Percentiles rank a stretch among this genome's conserved stretches.
phyloP scores from a whole-genome alignment of 2,888 invertebrate genomes.

The Megastigmus dorsalis region DNA sequence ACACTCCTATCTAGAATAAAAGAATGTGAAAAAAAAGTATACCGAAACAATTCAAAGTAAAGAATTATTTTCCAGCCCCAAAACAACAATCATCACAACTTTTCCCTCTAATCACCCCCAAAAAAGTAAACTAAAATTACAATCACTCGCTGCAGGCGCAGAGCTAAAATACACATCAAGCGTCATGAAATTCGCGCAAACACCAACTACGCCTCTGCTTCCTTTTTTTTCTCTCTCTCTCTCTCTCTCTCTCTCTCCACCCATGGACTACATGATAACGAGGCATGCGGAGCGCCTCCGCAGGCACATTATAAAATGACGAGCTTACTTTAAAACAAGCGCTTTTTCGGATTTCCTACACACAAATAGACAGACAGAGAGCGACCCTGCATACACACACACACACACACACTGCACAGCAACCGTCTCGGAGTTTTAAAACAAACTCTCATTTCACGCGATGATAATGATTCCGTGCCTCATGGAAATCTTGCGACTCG shows the following conservation, averaged over 20 bases:
- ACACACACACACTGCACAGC: not conserved
- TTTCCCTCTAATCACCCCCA: no score
- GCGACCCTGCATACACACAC: no score
- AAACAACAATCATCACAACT: no score
- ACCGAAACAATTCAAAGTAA: no score
- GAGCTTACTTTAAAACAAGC: slow-evolving; percentile 44
- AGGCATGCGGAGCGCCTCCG: not conserved
- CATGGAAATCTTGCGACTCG: slow-evolving; percentile 43
- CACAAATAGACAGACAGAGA: not conserved
- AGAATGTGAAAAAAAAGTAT: no score
- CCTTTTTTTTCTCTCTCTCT: slow-evolving; percentile 8
- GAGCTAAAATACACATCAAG: slow-evolving; percentile 27
- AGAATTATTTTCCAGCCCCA: no score
- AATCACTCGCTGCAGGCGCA: slow-evolving; percentile 10
- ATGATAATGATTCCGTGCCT: slow-evolving; percentile 55
- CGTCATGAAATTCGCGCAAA: slow-evolving; percentile 44
- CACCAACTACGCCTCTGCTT: slow-evolving; percentile 7
- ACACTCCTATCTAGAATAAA: no score
- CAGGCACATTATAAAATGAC: slow-evolving; percentile 45
- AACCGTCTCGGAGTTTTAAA: slow-evolving; percentile 50
- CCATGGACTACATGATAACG: slow-evolving; percentile 52
- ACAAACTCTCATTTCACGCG: slow-evolving; percentile 54
- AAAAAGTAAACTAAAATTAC: slow-evolving; percentile 31
- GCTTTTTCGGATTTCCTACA: slow-evolving; percentile 40
- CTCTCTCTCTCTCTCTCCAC: slow-evolving; percentile 6